Evolutionary conservation across 1,140 invertebrate genomes (phyloP).

Genomic region (Ditylenchus dipsaci): DNA sequence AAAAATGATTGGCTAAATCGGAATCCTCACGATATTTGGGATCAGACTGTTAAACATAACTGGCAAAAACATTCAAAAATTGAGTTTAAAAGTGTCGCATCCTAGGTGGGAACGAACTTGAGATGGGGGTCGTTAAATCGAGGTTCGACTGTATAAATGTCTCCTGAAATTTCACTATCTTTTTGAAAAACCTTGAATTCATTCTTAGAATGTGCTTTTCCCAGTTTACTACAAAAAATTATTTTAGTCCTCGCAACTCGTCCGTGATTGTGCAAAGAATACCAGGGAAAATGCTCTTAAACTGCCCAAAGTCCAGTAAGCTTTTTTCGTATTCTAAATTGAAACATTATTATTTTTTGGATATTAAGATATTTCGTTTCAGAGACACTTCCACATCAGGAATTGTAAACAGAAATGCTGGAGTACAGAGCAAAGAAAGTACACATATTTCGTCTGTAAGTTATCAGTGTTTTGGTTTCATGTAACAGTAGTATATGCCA

Average conservation of each 20-base stretch:
- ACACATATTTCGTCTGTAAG: constrained; percentile 38
- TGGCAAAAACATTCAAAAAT: too few species aligned
- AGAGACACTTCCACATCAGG: constrained; percentile 48
- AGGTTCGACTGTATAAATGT: too few species aligned
- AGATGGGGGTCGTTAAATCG: too few species aligned
- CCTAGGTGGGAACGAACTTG: too few species aligned
- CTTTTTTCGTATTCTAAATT: neutral
- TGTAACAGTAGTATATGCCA: constrained; percentile 1
- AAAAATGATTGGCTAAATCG: too few species aligned
- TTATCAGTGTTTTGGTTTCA: constrained; percentile 3
- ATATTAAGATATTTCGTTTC: constrained; percentile 19
- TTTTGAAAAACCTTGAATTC: too few species aligned
- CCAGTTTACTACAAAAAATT: too few species aligned
- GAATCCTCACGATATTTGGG: too few species aligned
- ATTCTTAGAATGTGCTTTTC: too few species aligned
- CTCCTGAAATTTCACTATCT: too few species aligned
- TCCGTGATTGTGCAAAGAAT: constrained; percentile 89
- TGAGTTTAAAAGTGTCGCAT: too few species aligned
- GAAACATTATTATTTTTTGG: neutral
- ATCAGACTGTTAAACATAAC: too few species aligned
- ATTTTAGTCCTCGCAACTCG: constrained; percentile 76
- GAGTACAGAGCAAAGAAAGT: neutral
- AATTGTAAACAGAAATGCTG: constrained; percentile 23
- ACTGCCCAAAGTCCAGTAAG: constrained; percentile 60
- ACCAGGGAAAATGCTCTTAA: constrained; percentile 67